These are phyloP conservation scores for Cheilosia scutellata DNA, from an alignment of 2,888 invertebrate species.

Conservation along the genomic window DNA sequence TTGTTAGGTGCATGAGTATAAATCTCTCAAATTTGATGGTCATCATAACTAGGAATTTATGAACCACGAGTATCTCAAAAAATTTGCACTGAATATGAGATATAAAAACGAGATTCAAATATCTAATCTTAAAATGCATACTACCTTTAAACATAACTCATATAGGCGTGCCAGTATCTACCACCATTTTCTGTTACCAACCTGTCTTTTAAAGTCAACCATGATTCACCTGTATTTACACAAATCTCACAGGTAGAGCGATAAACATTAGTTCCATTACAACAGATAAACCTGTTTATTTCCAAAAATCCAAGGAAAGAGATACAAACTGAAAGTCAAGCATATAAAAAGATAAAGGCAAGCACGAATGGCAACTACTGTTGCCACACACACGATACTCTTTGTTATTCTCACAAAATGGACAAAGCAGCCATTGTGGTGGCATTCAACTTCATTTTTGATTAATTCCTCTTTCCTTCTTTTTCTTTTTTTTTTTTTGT, in stretches of 20 bases:
- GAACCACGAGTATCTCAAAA: too few species aligned
- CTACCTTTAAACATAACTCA: not conserved
- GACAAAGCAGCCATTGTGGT: constrained; percentile 74
- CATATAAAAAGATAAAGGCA: constrained; percentile 36
- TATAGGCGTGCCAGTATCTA: not conserved
- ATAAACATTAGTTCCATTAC: constrained; percentile 19
- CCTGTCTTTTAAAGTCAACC: not conserved
- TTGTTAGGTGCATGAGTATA: too few species aligned
- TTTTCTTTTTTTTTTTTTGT: constrained; percentile 9
- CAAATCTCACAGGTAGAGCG: not conserved
- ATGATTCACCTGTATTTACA: not conserved
- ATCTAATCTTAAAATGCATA: not conserved
- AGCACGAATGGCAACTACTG: constrained; percentile 29
- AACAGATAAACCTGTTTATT: constrained; percentile 47
- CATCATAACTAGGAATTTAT: too few species aligned
- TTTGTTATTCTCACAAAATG: constrained; percentile 41
- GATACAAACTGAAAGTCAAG: constrained; percentile 12
- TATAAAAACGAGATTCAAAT: not conserved
- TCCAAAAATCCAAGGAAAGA: constrained; percentile 1
- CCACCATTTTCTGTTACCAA: not conserved
- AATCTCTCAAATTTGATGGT: too few species aligned
- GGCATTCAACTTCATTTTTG: constrained; percentile 72
- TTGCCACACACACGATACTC: constrained; percentile 33
- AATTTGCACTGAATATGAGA: too few species aligned
- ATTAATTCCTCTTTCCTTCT: constrained; percentile 56